Percentiles rank a stretch among this genome's conserved stretches.
These are phyloP conservation scores for Apis florea DNA, from an alignment of 1,140 invertebrate genomes.

Conservation along the genomic window DNA sequence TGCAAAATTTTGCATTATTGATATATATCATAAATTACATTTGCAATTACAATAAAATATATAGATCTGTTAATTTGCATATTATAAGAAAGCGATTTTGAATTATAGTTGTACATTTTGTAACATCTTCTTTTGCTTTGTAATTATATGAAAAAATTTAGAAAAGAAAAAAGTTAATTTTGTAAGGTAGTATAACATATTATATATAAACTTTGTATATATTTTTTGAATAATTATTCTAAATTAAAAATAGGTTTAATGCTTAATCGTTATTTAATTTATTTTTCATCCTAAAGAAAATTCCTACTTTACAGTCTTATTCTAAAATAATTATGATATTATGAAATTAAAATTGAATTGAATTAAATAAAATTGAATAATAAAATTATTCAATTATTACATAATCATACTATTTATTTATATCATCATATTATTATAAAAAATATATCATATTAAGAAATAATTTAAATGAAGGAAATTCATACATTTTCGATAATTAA, in stretches of 20 bases:
- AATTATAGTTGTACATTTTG: constrained; percentile 75
- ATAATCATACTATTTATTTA: too few species aligned
- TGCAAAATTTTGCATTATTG: constrained; percentile 5
- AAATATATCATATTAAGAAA: too few species aligned
- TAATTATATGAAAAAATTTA: constrained; percentile 72
- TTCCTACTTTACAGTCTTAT: too few species aligned
- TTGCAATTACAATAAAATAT: constrained; percentile 49
- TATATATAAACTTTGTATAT: constrained; percentile 71
- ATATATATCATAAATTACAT: constrained; percentile 31
- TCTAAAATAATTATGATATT: background rate
- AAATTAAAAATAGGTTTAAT: constrained; percentile 78
- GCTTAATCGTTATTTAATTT: constrained; percentile 61
- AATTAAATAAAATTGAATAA: too few species aligned
- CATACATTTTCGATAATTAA: background rate
- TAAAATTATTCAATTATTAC: too few species aligned
- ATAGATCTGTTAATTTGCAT: constrained; percentile 66
- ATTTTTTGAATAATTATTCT: constrained; percentile 78
- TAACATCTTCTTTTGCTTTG: constrained; percentile 76
- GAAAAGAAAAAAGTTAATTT: constrained; percentile 71
- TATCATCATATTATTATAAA: background rate
- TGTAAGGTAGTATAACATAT: constrained; percentile 76
- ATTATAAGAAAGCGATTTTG: constrained; percentile 66
- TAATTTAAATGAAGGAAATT: too few species aligned
- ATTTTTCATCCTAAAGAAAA: background rate
- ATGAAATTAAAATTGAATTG: background rate